Evolutionary conservation across 1,140 invertebrate genomes (phyloP), one percentile per base, ranked within the genome.

Genomic region (Camponotus vicinus): DNA sequence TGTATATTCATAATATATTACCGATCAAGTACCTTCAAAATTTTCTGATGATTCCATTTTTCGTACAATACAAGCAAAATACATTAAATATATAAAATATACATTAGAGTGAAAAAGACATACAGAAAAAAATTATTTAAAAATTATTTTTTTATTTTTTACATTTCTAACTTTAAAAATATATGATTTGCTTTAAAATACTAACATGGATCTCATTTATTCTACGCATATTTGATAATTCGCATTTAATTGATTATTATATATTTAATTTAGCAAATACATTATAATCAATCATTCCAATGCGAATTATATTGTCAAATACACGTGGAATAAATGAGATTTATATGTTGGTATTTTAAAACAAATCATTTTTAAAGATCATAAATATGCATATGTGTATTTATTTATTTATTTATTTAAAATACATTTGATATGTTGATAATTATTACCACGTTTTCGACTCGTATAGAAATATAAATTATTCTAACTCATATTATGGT

Each of bases 131-230:
- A 13, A 45, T 45, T 13, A 45, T 45, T 71, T 71, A 73, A 9
- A 55, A 3, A n/a, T 73, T 40, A 73, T 37, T 52, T 52, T 18
- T 42, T 42, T 42, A 42, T 3, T 8, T 37, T 37, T n/a, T 18
- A n/a, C 37, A 64, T 7, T 37, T 64, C 37, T 40, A 66, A 66
- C 18, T 61, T 66, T 40, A 34, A 66, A 66, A 9, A n/a, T 66
- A 34, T 13, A 18, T 18, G 9, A 37, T 34, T 37, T 37, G 18
- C 9, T n/a, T 40, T 34, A 8, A 37, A 64, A 64, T 8, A 32
- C 18, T 18, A 11, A 9, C 15, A 52, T 52, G 4, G 15, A 52
- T 52, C 15, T 52, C 15, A 42, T 42, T 42, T 42, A 42, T 42
- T 42, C 9, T 42, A 42, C 8, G 8, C 9, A 9, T 42, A 0